Percentiles rank a stretch among this genome's conserved stretches.
Conservation (phyloP, 2,113 vertebrate species). For the Pelecanoides urinatrix region DNA sequence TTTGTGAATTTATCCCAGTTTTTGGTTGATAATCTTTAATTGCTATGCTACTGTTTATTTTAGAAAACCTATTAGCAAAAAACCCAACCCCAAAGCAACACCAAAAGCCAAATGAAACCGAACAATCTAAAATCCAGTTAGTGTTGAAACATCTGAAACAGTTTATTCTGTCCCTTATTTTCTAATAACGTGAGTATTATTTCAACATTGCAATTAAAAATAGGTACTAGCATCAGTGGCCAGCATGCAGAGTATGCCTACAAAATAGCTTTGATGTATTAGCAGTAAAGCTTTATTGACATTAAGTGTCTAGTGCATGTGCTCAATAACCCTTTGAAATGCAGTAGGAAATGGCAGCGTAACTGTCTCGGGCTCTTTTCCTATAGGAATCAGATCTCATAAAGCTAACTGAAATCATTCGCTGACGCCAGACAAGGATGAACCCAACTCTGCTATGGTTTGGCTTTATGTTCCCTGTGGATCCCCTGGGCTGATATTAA, state of each 20-base stretch:
- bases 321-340: background rate
- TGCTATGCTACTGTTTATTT: background rate
- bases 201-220: background rate
- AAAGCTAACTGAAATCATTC: background rate
- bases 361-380: background rate
- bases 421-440: background rate
- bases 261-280: background rate
- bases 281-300: background rate
- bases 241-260: background rate
- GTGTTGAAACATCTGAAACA: background rate
- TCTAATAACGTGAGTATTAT: background rate
- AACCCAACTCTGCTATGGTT: background rate
- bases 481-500: background rate
- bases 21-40: background rate
- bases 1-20: background rate
- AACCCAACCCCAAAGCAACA: background rate
- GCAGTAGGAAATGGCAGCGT: background rate
- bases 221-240: background rate
- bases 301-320: background rate
- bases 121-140: background rate
- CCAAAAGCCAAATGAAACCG: background rate
- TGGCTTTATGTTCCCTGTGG: background rate
- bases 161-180: conserved; percentile 12
- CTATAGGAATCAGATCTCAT: background rate
- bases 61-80: background rate